Conservation (phyloP, 2,888 invertebrate genomes). For the Chymomyza caudatula region DNA sequence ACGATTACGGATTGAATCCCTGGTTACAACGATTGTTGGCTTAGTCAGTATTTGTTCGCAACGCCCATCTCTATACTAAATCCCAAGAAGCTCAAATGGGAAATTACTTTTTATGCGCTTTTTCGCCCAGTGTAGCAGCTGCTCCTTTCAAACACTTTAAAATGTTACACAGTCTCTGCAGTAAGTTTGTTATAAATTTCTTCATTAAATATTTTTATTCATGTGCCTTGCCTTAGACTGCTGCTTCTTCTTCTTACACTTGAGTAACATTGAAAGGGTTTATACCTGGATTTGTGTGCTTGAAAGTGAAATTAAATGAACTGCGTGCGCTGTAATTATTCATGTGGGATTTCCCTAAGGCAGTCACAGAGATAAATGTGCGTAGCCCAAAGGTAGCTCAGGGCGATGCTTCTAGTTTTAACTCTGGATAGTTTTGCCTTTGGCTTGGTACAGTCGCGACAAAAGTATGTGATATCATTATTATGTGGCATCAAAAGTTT, state of each 20-base stretch:
- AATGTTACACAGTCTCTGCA: not conserved
- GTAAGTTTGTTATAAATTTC: conserved; percentile 65
- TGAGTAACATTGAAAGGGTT: conserved; percentile 32
- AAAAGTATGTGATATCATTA: not conserved
- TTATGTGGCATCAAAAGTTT: conserved; percentile 25
- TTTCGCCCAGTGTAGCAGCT: conserved; percentile 19
- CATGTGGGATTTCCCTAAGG: conserved; percentile 56
- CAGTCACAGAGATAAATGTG: not conserved
- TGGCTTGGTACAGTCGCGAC: conserved; percentile 1
- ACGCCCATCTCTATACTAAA: too few relatives aligned
- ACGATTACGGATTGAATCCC: too few relatives aligned
- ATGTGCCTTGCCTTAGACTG: conserved; percentile 26
- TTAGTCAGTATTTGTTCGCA: too few relatives aligned
- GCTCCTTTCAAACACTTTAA: conserved; percentile 19
- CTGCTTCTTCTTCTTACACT: not conserved
- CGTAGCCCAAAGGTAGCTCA: not conserved
- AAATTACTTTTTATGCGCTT: conserved; percentile 10
- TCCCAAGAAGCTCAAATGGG: too few relatives aligned
- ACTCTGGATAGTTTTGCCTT: not conserved
- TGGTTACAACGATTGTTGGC: too few relatives aligned
- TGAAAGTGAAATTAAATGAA: conserved; percentile 63
- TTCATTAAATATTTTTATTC: conserved; percentile 68
- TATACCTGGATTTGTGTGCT: conserved; percentile 16
- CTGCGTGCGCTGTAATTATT: conserved; percentile 61
- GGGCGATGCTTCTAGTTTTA: too few relatives aligned